phyloP scores from a whole-genome alignment of 2,888 invertebrate species.

The Calephelis perditalis region DNA sequence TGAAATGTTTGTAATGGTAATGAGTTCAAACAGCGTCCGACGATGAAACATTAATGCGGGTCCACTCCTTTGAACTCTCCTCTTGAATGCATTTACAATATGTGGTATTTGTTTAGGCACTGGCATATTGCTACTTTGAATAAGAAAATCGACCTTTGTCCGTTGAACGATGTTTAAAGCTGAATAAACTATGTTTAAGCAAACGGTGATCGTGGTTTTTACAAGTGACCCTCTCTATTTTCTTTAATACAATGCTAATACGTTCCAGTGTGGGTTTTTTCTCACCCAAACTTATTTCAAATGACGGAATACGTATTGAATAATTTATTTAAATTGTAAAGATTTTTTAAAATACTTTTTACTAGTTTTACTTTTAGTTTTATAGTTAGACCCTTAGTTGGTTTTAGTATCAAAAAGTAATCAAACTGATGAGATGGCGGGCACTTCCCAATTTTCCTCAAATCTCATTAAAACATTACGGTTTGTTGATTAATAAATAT shows the following conservation, averaged over 20 bases:
- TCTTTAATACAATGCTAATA: slow-evolving; percentile 24
- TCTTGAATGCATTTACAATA: slow-evolving; percentile 49
- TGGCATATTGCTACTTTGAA: slow-evolving; percentile 65
- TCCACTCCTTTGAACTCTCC: slow-evolving; percentile 26
- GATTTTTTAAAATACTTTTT: no score
- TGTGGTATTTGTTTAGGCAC: slow-evolving; percentile 64
- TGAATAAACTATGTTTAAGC: slow-evolving; percentile 35
- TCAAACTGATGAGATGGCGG: no score
- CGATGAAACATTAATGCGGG: slow-evolving; percentile 42
- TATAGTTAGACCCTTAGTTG: no score
- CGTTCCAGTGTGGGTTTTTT: slow-evolving; percentile 18
- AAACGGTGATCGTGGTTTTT: slow-evolving; percentile 22
- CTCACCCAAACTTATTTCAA: slow-evolving; percentile 9
- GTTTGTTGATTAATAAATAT: no score
- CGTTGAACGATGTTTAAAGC: slow-evolving; percentile 28
- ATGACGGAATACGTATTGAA: neutral
- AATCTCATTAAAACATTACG: no score
- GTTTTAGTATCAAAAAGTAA: no score
- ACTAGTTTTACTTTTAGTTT: no score
- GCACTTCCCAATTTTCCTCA: no score
- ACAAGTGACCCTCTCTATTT: slow-evolving; percentile 7
- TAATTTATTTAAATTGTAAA: neutral
- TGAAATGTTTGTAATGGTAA: slow-evolving; percentile 52
- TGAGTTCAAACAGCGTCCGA: slow-evolving; percentile 43
- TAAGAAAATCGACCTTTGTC: slow-evolving; percentile 56